Base-by-base conservation (phyloP, 2,797 vertebrate genomes). In the Tachyglossus aculeatus region DNA sequence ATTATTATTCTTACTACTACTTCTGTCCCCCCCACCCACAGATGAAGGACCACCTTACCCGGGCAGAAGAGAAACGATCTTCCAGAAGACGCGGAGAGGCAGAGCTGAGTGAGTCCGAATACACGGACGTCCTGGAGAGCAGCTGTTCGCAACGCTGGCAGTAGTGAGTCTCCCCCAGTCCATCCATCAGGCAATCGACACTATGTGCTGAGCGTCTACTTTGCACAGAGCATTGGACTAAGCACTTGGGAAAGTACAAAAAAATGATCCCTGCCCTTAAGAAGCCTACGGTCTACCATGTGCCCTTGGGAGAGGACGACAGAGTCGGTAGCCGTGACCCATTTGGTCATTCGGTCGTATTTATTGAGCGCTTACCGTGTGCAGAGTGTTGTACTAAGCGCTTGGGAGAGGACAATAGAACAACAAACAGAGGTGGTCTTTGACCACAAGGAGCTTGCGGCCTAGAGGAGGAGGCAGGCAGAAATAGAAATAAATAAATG, bases 131-230 rank as follows among this genome's bases (percentile, higher is more conserved):
- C 63, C 73, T 93, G 88, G 92, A 93, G 65, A 76, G 11, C 43
- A 89, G 70, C 78, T 93, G 92, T 77, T 85, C 84, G 0, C 89
- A 89, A 80, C 68, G 74, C 45, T 93, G 92, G 92, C 77, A 93
- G 16, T 76, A 83, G 92, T 93, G 80, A 93, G 90, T 24, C 3
- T 43, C 27, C 47, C 29, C 19, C 19, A 10, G 31, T 5, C 24
- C 45, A 10, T 11, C 7, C 1, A 16, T 15, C 24, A 24, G 14
- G 24, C 15, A 1, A 8, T 25, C 4, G 24, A 25, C 15, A 15
- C 25, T 31, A 3, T 48, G 6, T 18, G 29, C 16, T n/a, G 15
- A 29, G 16, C 25, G n/a, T n/a, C n/a, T n/a, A n/a, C n/a, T n/a
- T n/a, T n/a, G n/a, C n/a, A n/a, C n/a, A n/a, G n/a, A n/a, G n/a